Base-by-base conservation (phyloP, 2,888 invertebrate genomes). In the Zaprionus lineosus region DNA sequence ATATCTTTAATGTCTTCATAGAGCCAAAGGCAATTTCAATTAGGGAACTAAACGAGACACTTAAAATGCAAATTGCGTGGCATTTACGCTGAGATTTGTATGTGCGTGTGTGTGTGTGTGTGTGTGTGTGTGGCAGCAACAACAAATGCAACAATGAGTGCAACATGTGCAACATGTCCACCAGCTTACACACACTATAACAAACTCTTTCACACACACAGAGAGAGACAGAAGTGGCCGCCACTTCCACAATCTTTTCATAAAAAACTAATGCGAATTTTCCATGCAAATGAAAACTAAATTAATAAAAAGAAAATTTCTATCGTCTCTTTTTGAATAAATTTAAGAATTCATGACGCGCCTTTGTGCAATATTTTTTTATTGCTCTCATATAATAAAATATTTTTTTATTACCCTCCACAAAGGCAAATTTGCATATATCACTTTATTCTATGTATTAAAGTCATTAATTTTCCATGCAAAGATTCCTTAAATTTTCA, bases 1-100 rank as follows among this genome's bases (percentile, higher is more conserved):
- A 26, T 55, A 29, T 44, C 57, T 62, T 59, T 24, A 44, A 66
- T 83, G 60, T 70, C 63, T 62, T 41, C 52, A 73, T 66, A 53
- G 66, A 53, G 62, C 57, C 46, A 50, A 50, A 48, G 24, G 56
- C 50, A 48, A 59, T 67, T 73, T 73, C 84, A 78, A 78, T 78
- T 78, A 85, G 39, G 81, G 72, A 39, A 15, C 84, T 75, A 79
- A 77, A 74, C 86, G 72, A 85, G 57, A 75, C 84, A 85, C 86
- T 78, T 85, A 61, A 85, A 78, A 78, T 78, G 86, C 86, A 78
- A 78, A 85, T 85, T 83, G 72, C 58, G 62, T 66, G 39, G 33
- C 63, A 60, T 64, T 63, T 74, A 58, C 59, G 78, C 39, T 48
- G 57, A 48, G 56, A 55, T 65, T 62, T 70, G 44, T 57, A 47